Conservation (phyloP, 2,888 invertebrate species). For the Diaperis boleti region DNA sequence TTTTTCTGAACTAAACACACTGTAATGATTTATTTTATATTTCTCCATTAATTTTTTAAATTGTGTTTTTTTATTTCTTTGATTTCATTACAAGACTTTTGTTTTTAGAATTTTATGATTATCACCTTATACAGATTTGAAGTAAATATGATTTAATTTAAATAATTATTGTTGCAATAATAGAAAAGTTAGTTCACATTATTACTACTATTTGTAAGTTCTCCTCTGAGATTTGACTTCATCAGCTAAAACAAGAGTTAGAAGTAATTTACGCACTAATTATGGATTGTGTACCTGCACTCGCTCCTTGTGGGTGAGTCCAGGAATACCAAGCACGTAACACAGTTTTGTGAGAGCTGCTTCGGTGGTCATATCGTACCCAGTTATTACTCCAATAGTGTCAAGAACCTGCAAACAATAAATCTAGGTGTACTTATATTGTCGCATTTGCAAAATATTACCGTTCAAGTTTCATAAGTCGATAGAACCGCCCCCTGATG, state of each 20-base stretch:
- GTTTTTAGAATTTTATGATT: background rate
- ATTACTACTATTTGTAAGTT: slow-evolving; percentile 38
- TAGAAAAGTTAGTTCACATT: slow-evolving; percentile 1
- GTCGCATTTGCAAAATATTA: slow-evolving; percentile 54
- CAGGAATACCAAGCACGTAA: slow-evolving; percentile 86
- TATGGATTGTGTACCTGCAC: slow-evolving; percentile 39
- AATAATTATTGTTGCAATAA: too few relatives aligned
- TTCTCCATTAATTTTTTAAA: slow-evolving; percentile 14
- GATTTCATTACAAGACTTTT: background rate
- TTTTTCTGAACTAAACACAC: too few relatives aligned
- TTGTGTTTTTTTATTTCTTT: slow-evolving; percentile 1
- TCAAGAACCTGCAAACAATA: slow-evolving; percentile 68
- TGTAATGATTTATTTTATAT: too few relatives aligned
- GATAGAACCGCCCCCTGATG: slow-evolving; percentile 79
- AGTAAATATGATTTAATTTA: background rate
- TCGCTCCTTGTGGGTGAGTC: slow-evolving; percentile 67
- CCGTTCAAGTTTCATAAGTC: slow-evolving; percentile 88
- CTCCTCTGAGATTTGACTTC: slow-evolving; percentile 49
- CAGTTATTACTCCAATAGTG: slow-evolving; percentile 80
- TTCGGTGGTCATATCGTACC: slow-evolving; percentile 92
- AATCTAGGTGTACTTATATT: background rate
- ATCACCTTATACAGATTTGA: background rate
- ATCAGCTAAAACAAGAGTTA: slow-evolving; percentile 45
- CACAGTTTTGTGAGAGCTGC: slow-evolving; percentile 92
- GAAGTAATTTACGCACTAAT: background rate